These are phyloP conservation scores for Magallana gigas DNA, from an alignment of 1,140 invertebrate genomes.

Conservation along the genomic window DNA sequence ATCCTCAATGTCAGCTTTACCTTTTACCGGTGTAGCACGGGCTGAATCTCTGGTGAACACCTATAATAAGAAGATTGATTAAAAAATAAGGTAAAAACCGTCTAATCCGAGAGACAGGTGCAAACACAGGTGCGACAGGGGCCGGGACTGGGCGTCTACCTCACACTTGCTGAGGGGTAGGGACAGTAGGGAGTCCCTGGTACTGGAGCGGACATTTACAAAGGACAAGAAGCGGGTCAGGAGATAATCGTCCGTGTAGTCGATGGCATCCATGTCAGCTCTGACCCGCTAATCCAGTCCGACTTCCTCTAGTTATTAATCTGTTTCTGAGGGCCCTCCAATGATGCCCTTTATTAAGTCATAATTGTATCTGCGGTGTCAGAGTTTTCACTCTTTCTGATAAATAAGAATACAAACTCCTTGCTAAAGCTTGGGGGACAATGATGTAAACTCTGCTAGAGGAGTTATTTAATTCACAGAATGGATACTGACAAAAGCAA, in stretches of 20 bases:
- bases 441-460: not conserved
- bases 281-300: not conserved
- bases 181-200: not conserved
- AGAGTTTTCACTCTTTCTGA: not conserved
- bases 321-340: not conserved
- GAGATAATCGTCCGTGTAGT: conserved; percentile 17
- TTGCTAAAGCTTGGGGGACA: not conserved
- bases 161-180: conserved; percentile 21
- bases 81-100: not conserved
- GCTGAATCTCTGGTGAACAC: not conserved
- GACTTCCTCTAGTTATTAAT: not conserved
- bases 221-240: conserved; percentile 18
- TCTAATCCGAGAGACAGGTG: not conserved
- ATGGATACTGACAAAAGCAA: not conserved
- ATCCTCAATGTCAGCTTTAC: conserved; percentile 56
- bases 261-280: not conserved
- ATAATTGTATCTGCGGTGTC: not conserved
- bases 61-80: not conserved
- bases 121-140: not conserved
- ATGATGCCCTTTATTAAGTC: conserved; percentile 17
- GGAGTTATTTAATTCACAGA: conserved; percentile 9
- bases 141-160: not conserved
- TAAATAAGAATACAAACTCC: conserved; percentile 13
- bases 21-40: not conserved
- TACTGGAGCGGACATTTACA: not conserved